Evolutionary conservation across 2,888 invertebrate species (phyloP).

Genomic region (Andricus quercusramuli): DNA sequence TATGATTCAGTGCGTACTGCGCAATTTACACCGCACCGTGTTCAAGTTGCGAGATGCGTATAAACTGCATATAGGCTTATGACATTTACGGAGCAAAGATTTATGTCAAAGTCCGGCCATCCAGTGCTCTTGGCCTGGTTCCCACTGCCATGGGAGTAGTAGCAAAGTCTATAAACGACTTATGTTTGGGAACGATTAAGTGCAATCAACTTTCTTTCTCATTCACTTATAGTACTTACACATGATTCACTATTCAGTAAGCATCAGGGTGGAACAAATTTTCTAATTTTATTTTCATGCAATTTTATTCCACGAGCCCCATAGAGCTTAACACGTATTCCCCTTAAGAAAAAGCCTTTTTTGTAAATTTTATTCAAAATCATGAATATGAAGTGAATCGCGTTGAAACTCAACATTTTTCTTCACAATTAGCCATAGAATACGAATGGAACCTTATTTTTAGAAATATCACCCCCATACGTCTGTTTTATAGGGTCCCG

Average conservation of each 20-base stretch:
- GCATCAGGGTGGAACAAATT: too few relatives aligned
- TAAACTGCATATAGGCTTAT: slow-evolving; percentile 5
- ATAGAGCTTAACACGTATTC: too few relatives aligned
- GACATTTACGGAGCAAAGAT: slow-evolving; percentile 63
- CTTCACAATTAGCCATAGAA: too few relatives aligned
- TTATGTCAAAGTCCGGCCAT: slow-evolving; percentile 70
- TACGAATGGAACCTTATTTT: too few relatives aligned
- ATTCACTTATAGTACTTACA: background rate
- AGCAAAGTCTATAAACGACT: background rate
- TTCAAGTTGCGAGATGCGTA: slow-evolving; percentile 8
- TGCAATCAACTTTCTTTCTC: slow-evolving; percentile 6
- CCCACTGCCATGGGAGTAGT: slow-evolving; percentile 55
- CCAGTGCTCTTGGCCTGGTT: slow-evolving; percentile 74
- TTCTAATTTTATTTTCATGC: too few relatives aligned
- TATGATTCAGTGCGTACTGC: background rate
- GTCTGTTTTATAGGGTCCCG: too few relatives aligned
- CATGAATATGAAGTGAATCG: too few relatives aligned
- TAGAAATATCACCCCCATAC: too few relatives aligned
- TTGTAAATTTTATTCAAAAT: too few relatives aligned
- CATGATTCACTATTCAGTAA: background rate
- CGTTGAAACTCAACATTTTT: too few relatives aligned
- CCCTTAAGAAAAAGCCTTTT: too few relatives aligned
- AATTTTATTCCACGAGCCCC: too few relatives aligned
- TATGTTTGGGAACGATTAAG: slow-evolving; percentile 7
- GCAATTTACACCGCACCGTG: background rate